phyloP scores from a whole-genome alignment of 2,888 invertebrate genomes.

The Drosophila quinaria region DNA sequence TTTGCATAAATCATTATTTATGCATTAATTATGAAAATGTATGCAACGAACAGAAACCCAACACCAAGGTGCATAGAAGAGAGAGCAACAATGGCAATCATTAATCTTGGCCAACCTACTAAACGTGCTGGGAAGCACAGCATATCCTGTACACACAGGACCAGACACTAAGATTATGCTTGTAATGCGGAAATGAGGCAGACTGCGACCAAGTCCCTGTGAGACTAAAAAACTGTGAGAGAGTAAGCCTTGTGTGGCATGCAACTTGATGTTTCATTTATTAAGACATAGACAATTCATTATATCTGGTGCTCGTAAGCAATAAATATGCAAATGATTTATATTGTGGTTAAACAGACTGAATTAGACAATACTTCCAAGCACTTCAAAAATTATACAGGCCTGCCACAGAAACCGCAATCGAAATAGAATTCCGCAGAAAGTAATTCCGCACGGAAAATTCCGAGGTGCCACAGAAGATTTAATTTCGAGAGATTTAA shows the following conservation, averaged over 20 bases:
- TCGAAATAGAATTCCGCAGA: too few relatives aligned
- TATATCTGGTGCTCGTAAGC: neutral
- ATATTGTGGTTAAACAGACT: neutral
- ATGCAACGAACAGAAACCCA: conserved; percentile 15
- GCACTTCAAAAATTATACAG: too few relatives aligned
- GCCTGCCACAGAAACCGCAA: too few relatives aligned
- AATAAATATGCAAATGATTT: neutral
- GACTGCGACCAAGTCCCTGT: conserved; percentile 5
- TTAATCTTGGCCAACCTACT: conserved; percentile 54
- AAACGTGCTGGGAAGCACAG: conserved; percentile 9
- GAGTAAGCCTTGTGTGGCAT: neutral
- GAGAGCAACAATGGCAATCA: conserved; percentile 37
- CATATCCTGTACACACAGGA: conserved; percentile 13
- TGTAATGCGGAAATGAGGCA: conserved; percentile 47
- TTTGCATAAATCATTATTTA: conserved; percentile 63
- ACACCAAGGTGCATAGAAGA: conserved; percentile 16
- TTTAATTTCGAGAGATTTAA: too few relatives aligned
- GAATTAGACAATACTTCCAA: neutral
- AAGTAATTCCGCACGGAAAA: too few relatives aligned
- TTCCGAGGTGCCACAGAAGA: too few relatives aligned
- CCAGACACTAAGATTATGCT: conserved; percentile 35
- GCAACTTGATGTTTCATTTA: neutral
- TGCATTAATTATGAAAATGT: conserved; percentile 65
- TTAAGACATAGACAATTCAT: neutral
- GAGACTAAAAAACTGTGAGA: conserved; percentile 18